phyloP scores from a whole-genome alignment of 2,797 vertebrate genomes.

The Scolopax bukidnonensis region DNA sequence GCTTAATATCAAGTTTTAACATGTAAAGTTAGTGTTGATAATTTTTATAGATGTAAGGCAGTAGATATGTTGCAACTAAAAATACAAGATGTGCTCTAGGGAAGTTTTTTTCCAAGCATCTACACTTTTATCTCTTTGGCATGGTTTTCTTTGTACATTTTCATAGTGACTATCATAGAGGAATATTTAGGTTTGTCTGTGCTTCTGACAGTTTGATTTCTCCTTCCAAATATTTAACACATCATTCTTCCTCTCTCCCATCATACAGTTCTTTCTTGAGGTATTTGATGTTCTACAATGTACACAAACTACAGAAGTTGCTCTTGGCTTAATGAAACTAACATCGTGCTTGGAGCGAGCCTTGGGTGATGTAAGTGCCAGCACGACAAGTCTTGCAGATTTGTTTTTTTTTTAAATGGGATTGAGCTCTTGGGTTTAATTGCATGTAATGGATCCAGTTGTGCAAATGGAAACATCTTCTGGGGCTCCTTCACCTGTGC shows the following conservation, averaged over 20 bases:
- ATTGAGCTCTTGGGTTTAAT: not conserved
- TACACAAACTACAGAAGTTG: slow-evolving; percentile 34
- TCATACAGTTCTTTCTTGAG: slow-evolving; percentile 76
- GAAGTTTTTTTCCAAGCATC: not conserved
- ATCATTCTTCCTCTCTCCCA: not conserved
- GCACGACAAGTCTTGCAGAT: not conserved
- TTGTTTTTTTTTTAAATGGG: not conserved
- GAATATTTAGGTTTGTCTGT: not conserved
- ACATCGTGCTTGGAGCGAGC: slow-evolving; percentile 78
- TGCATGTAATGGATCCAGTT: not conserved
- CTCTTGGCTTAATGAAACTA: slow-evolving; percentile 81
- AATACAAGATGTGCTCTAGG: not conserved
- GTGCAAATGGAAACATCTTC: not conserved
- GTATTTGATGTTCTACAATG: slow-evolving; percentile 55
- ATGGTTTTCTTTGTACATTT: not conserved
- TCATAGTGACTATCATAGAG: not conserved
- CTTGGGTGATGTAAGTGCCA: slow-evolving; percentile 79
- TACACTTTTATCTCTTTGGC: not conserved
- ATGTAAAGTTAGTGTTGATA: not conserved
- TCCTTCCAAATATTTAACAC: not conserved
- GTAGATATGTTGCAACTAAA: not conserved
- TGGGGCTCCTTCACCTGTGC: not conserved
- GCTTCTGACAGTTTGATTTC: not conserved
- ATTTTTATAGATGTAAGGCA: not conserved
- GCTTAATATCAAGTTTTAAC: not conserved